Base-by-base conservation (phyloP, 2,113 vertebrate genomes). In the Tauraco erythrolophus region DNA sequence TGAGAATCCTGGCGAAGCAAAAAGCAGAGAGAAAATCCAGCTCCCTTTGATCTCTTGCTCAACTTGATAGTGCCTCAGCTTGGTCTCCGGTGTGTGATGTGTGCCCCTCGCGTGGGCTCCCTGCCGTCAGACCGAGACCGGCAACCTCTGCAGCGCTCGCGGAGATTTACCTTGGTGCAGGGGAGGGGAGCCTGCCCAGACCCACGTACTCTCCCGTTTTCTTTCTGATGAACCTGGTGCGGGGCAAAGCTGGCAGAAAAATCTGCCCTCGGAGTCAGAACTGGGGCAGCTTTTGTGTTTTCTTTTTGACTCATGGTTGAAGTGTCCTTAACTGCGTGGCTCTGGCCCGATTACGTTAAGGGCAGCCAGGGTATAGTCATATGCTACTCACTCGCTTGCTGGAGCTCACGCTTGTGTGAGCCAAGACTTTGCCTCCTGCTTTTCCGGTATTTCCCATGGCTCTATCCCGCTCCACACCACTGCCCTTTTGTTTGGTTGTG, bases 21-120 rank as follows among this genome's bases (percentile, higher is more conserved):
- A 88, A 88, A 91, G 46, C 90, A 62, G 46, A 72, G 72, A 62
- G 58, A 83, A 94, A 74, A 57, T 60, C 35, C 72, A 78, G 16
- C 54, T 76, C 21, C 41, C 46, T 97, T 92, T 95, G 95, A 95
- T 96, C 82, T 97, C 50, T 77, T 88, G 74, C 61, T 93, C 72
- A 62, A 64, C 85, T 33, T 31, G 51, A 37, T 7, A 30, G 53
- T 6, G n/a, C 45, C 25, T 30, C 46, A 51, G 48, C 62, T 70
- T 7, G 0, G 48, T n/a, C 31, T 71, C 57, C 60, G 41, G 41
- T 43, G 41, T 33, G 41, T 13, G 35, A 10, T 39, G 54, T 74
- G 61, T 78, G 61, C 65, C 58, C 60, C 54, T 91, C 5, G 1
- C 62, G 24, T 7, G 8, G 64, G 46, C 77, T 81, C 39, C 39